phyloP scores from a whole-genome alignment of 2,888 invertebrate species.

The Pedicia rivosa region DNA sequence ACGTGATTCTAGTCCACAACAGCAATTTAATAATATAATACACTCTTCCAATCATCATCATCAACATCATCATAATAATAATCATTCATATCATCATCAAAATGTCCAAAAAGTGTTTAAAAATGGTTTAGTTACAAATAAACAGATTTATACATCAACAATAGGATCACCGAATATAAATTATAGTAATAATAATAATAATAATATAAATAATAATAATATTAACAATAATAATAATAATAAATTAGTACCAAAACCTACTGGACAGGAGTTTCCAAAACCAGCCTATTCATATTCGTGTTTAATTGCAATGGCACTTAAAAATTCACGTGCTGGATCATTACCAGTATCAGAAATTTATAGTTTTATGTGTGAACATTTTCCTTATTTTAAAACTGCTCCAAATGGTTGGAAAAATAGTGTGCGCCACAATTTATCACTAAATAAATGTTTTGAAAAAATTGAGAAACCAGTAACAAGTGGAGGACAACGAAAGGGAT shows the following conservation, averaged over 20 bases:
- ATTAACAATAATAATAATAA: slow-evolving; percentile 8
- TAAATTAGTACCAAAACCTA: slow-evolving; percentile 9
- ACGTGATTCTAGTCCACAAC: slow-evolving; percentile 10
- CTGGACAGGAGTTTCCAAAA: slow-evolving; percentile 59
- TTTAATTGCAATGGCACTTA: slow-evolving; percentile 93
- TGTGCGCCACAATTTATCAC: slow-evolving; percentile 88
- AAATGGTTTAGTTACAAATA: slow-evolving; percentile 2
- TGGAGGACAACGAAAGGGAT: slow-evolving; percentile 70
- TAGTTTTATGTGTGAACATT: slow-evolving; percentile 97
- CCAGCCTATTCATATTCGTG: slow-evolving; percentile 97
- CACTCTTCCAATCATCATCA: slow-evolving; percentile 2
- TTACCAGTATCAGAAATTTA: slow-evolving; percentile 97
- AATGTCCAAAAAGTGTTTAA: slow-evolving; percentile 1
- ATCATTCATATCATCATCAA: slow-evolving; percentile 4
- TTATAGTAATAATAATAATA: slow-evolving; percentile 10
- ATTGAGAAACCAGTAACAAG: slow-evolving; percentile 88
- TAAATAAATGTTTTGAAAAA: slow-evolving; percentile 98
- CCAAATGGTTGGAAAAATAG: slow-evolving; percentile 99
- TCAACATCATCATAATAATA: slow-evolving; percentile 5
- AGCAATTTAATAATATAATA: slow-evolving; percentile 6
- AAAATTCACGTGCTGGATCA: slow-evolving; percentile 87
- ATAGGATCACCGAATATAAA: slow-evolving; percentile 18
- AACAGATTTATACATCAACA: slow-evolving; percentile 10
- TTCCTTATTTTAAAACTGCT: slow-evolving; percentile 96
- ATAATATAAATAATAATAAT: slow-evolving; percentile 5